Evolutionary conservation across 1,140 invertebrate species (phyloP).

Genomic region (Leptinotarsa lineolata): DNA sequence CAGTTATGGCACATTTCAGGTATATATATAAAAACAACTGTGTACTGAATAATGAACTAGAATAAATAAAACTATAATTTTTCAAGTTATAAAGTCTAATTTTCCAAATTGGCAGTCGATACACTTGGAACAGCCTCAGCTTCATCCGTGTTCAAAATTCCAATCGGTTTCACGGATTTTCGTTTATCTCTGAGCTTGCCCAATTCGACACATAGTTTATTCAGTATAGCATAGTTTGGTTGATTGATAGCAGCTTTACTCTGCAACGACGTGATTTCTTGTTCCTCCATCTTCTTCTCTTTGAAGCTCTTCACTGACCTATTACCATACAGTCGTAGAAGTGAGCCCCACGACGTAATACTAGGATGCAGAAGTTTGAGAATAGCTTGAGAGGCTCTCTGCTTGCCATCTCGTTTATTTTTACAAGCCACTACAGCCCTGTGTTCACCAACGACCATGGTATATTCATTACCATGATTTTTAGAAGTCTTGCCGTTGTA

Average conservation of each 20-base stretch:
- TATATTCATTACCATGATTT: slow-evolving; percentile 88
- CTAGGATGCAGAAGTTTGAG: slow-evolving; percentile 88
- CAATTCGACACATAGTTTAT: slow-evolving; percentile 90
- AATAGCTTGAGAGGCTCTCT: slow-evolving; percentile 93
- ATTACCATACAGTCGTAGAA: slow-evolving; percentile 91
- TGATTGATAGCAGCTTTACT: slow-evolving; percentile 88
- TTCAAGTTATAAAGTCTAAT: slow-evolving; percentile 1
- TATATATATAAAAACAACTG: background rate
- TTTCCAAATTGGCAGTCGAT: slow-evolving; percentile 18
- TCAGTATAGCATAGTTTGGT: slow-evolving; percentile 91
- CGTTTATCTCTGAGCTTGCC: slow-evolving; percentile 75
- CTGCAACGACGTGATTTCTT: slow-evolving; percentile 90
- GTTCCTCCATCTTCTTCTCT: slow-evolving; percentile 92
- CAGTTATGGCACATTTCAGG: background rate
- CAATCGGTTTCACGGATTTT: slow-evolving; percentile 72
- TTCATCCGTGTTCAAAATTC: slow-evolving; percentile 61
- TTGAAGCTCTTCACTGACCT: slow-evolving; percentile 90
- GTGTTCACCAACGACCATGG: slow-evolving; percentile 93
- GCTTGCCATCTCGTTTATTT: slow-evolving; percentile 97
- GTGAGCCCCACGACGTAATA: slow-evolving; percentile 91
- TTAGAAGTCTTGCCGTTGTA: slow-evolving; percentile 82
- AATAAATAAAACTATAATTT: background rate
- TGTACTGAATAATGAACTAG: background rate
- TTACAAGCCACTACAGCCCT: slow-evolving; percentile 86
- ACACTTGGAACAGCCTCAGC: background rate